A percentile compares a stretch with the other conserved stretches of the same genome.
Evolutionary conservation across 1,140 invertebrate genomes (phyloP).

Genomic region (fruit fly (Drosophila melanogaster)): DNA sequence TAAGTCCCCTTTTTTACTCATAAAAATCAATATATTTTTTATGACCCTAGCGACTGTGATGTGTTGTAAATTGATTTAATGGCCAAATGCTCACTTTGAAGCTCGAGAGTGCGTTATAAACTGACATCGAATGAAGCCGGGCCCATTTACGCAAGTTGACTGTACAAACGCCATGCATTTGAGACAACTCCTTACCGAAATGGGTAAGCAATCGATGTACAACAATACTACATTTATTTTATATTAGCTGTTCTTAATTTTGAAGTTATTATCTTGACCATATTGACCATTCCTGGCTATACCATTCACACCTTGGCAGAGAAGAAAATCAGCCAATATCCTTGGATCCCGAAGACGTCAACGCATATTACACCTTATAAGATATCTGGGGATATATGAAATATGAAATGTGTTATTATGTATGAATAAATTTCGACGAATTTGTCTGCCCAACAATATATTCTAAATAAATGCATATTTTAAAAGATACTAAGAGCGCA

Average conservation of each 20-base stretch:
- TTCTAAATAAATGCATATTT: too few relatives aligned
- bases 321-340: background rate
- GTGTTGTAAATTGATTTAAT: slow-evolving; percentile 61
- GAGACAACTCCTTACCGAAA: slow-evolving; percentile 1
- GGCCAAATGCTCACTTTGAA: slow-evolving; percentile 1
- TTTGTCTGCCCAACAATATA: too few relatives aligned
- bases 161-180: slow-evolving; percentile 25
- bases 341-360: slow-evolving; percentile 10
- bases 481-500: too few relatives aligned
- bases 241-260: background rate
- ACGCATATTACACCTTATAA: slow-evolving; percentile 30
- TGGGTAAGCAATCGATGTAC: slow-evolving; percentile 24
- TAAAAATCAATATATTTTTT: slow-evolving; percentile 14
- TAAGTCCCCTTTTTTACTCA: background rate
- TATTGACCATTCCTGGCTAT: background rate
- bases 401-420: background rate
- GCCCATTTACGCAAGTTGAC: slow-evolving; percentile 8
- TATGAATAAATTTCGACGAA: too few relatives aligned
- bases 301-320: background rate
- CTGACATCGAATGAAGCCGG: background rate
- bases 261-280: slow-evolving; percentile 18
- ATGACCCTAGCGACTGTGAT: slow-evolving; percentile 16
- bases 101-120: slow-evolving; percentile 29
- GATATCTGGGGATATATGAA: slow-evolving; percentile 43
- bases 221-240: background rate